Conservation (phyloP, 2,888 invertebrate genomes). For the Clostera curtula region DNA sequence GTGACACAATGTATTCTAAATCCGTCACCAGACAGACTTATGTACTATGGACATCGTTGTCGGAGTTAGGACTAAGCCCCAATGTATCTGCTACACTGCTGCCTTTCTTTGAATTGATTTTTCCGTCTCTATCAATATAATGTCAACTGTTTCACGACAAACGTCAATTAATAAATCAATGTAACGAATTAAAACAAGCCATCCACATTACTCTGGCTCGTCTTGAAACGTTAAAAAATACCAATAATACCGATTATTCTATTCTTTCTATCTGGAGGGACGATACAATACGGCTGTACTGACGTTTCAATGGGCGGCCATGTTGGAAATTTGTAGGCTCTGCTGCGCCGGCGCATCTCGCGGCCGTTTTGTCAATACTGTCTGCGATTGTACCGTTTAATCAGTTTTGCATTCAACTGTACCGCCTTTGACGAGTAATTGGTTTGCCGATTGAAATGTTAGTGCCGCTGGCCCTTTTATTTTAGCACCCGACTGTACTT, state of each 20-base stretch:
- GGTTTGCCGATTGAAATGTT: constrained; percentile 67
- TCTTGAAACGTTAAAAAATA: constrained; percentile 25
- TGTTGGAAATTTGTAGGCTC: constrained; percentile 64
- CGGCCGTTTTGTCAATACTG: constrained; percentile 67
- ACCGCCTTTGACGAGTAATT: constrained; percentile 73
- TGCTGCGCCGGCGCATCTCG: constrained; percentile 46
- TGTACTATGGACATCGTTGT: too few relatives aligned
- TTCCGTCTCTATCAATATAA: too few relatives aligned
- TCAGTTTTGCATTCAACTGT: constrained; percentile 66
- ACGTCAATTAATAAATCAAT: too few relatives aligned
- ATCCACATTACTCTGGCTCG: constrained; percentile 16
- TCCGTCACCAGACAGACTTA: too few relatives aligned
- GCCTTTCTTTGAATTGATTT: too few relatives aligned
- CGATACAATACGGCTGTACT: constrained; percentile 49
- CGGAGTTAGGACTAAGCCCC: too few relatives aligned
- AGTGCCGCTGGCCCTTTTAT: constrained; percentile 21
- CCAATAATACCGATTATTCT: constrained; percentile 35
- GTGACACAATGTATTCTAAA: too few relatives aligned
- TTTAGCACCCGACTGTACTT: too few relatives aligned
- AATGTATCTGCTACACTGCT: too few relatives aligned
- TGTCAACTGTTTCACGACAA: too few relatives aligned
- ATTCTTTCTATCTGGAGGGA: constrained; percentile 30
- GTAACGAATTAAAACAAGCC: constrained; percentile 9
- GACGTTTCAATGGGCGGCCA: constrained; percentile 67
- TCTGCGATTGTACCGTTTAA: constrained; percentile 61